Evolutionary conservation across 2,113 vertebrate species (phyloP), one percentile per base, ranked within the genome.

Genomic region (Solea solea): DNA sequence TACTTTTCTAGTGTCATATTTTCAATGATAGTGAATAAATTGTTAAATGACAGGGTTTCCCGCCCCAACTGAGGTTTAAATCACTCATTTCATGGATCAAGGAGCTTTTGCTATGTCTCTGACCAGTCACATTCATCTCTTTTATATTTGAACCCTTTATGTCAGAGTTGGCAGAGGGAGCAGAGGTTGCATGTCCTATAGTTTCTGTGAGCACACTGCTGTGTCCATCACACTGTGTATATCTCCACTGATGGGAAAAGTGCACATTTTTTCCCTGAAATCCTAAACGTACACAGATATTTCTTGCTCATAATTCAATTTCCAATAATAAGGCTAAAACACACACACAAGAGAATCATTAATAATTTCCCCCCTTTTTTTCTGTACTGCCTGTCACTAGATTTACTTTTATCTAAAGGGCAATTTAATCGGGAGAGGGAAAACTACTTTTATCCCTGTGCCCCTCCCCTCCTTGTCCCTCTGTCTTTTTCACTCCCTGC

Each of bases 351-450:
- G 42, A 60, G 64, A 81, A 82, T 75, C 64, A 64, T 89, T 81
- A 62, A 81, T 85, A 67, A 71, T 53, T 40, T 52, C 7, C 25
- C 16, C 0, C 9, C 53, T 74, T 77, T 15, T 15, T 73, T 75
- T 65, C 69, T 58, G 34, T 60, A 27, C 21, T 76, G 56, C 60
- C 56, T 85, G 82, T 82, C 76, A 48, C 68, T 64, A 65, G 80
- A 86, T 88, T 71, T 84, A 61, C 81, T 86, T 87, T 90, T 84
- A 86, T 88, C 76, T 79, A 83, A 89, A 90, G 79, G 85, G 60
- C 69, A 86, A 89, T 87, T 86, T 82, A 86, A 89, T 88, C 52
- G 13, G 68, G 69, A 60, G 42, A 73, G 14, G 64, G 74, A 76
- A 74, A 42, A 71, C 72, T 74, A 51, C 85, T 86, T 86, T 82